Evolutionary conservation across 2,888 invertebrate species (phyloP).

Genomic region (Dryococelus australis): DNA sequence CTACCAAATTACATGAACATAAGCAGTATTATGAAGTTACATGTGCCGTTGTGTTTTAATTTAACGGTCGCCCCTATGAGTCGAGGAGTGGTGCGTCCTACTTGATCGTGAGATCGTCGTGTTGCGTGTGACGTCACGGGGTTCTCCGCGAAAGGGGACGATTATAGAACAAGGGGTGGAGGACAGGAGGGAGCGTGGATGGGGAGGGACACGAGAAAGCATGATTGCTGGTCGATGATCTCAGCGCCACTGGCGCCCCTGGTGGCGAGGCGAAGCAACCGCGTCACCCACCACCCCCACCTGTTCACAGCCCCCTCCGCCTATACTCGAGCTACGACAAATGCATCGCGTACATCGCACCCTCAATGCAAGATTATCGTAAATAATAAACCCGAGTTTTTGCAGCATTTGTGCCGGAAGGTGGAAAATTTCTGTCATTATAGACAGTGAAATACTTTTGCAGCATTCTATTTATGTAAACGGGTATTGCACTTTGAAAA

Average conservation of each 20-base stretch:
- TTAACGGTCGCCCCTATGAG: too few species aligned
- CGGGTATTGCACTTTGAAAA: too few species aligned
- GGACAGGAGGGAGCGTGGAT: neutral
- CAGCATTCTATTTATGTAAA: too few species aligned
- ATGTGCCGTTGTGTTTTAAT: too few species aligned
- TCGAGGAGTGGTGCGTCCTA: neutral
- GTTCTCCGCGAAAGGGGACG: neutral
- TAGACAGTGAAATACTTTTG: too few species aligned
- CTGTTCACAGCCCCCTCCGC: neutral
- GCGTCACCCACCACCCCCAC: neutral
- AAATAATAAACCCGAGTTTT: too few species aligned
- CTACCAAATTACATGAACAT: too few species aligned
- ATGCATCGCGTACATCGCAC: too few species aligned
- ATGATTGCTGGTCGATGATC: neutral
- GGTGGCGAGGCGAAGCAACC: slow-evolving; percentile 1
- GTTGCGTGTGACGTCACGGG: neutral
- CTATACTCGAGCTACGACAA: neutral
- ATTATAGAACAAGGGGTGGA: neutral
- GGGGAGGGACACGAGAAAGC: neutral
- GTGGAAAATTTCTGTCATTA: too few species aligned
- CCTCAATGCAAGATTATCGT: too few species aligned
- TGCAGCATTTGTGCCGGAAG: too few species aligned
- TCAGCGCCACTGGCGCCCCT: slow-evolving; percentile 11
- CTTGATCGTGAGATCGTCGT: neutral
- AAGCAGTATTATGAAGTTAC: too few species aligned